Percentiles rank a stretch among this genome's conserved stretches.
These are phyloP conservation scores for Belonocnema kinseyi DNA, from an alignment of 1,140 invertebrate genomes.

Conservation along the genomic window DNA sequence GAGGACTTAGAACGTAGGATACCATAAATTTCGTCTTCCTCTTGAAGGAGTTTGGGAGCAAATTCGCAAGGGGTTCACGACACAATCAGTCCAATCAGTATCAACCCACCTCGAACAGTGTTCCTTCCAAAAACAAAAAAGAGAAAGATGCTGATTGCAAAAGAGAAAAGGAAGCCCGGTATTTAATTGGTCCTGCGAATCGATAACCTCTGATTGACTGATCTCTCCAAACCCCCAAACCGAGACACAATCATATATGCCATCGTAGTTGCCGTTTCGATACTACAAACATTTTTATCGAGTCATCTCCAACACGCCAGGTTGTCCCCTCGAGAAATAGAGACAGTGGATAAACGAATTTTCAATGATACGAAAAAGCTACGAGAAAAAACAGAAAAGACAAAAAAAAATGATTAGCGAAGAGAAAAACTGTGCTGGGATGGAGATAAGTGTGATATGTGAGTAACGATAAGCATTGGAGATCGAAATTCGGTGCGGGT, in stretches of 20 bases:
- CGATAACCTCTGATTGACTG: conserved; percentile 23
- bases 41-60: conserved; percentile 15
- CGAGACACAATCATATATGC: conserved; percentile 11
- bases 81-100: background rate
- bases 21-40: conserved; percentile 48
- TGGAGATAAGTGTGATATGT: conserved; percentile 21
- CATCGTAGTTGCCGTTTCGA: conserved; percentile 23
- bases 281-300: conserved; percentile 3
- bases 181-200: conserved; percentile 42
- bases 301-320: background rate
- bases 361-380: background rate
- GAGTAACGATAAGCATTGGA: conserved; percentile 20
- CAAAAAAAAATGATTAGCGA: conserved; percentile 5
- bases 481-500: conserved; percentile 32
- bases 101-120: background rate
- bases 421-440: conserved; percentile 29
- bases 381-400: background rate
- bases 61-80: conserved; percentile 15
- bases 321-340: background rate
- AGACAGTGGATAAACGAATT: background rate
- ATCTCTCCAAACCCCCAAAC: conserved; percentile 3
- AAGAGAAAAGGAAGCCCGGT: conserved; percentile 27
- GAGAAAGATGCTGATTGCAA: conserved; percentile 22
- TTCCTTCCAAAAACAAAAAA: conserved; percentile 10
- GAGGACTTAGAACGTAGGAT: conserved; percentile 74